phyloP scores from a whole-genome alignment of 1,140 invertebrate genomes.

The Neodiprion virginianus region DNA sequence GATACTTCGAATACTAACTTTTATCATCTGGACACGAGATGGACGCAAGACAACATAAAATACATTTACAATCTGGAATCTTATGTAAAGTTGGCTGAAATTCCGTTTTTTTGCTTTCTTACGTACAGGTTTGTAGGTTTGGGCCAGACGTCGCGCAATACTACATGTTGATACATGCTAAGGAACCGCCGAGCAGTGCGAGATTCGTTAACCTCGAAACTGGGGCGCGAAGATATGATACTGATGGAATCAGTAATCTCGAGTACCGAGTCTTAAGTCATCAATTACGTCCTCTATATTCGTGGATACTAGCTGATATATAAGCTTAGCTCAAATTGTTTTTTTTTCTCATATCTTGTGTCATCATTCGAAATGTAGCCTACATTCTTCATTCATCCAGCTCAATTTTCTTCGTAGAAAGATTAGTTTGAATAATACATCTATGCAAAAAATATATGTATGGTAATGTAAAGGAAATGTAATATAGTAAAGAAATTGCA shows the following conservation, averaged over 20 bases:
- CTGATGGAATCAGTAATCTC: constrained; percentile 72
- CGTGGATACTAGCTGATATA: constrained; percentile 57
- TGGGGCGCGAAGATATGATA: constrained; percentile 64
- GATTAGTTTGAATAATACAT: too few relatives aligned
- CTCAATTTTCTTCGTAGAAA: too few relatives aligned
- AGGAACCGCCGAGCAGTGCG: constrained; percentile 66
- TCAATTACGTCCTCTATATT: constrained; percentile 53
- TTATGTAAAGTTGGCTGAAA: constrained; percentile 60
- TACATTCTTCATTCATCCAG: too few relatives aligned
- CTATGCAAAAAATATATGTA: too few relatives aligned
- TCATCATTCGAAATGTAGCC: too few relatives aligned
- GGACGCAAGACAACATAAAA: too few relatives aligned
- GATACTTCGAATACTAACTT: too few relatives aligned
- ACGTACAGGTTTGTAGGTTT: constrained; percentile 72
- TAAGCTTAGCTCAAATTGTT: constrained; percentile 19
- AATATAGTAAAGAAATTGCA: too few relatives aligned
- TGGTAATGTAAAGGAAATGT: too few relatives aligned
- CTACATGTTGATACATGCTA: constrained; percentile 78
- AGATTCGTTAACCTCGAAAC: constrained; percentile 67
- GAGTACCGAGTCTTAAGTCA: constrained; percentile 56
- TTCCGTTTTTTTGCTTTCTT: constrained; percentile 35
- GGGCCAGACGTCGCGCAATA: constrained; percentile 75
- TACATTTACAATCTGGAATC: constrained; percentile 9
- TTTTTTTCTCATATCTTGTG: too few relatives aligned
- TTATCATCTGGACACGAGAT: too few relatives aligned